Conservation (phyloP, 1,140 invertebrate species). For the Matsumurasca onukii region DNA sequence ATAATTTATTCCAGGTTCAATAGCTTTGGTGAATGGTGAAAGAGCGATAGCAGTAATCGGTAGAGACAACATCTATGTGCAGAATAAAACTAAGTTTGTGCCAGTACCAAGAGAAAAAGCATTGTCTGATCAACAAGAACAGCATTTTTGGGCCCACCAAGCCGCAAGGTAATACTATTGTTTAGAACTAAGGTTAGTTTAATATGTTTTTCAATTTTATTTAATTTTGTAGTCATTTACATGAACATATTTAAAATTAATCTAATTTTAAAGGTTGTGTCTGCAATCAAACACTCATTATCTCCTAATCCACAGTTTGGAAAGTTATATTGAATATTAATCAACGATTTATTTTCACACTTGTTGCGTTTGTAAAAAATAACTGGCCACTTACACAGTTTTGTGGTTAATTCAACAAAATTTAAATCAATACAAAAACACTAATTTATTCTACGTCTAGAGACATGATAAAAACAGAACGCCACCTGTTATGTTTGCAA, state of each 20-base stretch:
- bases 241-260: neutral
- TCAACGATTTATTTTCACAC: too few species aligned
- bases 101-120: neutral
- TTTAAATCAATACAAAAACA: too few species aligned
- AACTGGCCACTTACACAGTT: too few species aligned
- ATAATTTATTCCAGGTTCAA: neutral
- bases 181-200: neutral
- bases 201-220: neutral
- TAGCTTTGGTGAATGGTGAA: conserved; percentile 7
- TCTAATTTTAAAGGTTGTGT: neutral
- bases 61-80: conserved; percentile 23
- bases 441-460: too few species aligned
- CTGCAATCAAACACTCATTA: neutral
- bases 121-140: neutral
- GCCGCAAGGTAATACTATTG: neutral
- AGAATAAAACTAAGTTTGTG: conserved; percentile 15
- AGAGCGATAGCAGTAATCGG: conserved; percentile 17
- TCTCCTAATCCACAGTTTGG: too few species aligned
- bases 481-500: too few species aligned
- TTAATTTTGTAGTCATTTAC: neutral
- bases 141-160: neutral
- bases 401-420: too few species aligned
- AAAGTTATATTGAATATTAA: neutral
- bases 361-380: too few species aligned
- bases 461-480: too few species aligned